Conservation (phyloP, 35 echinoderm and acorn worm genomes). For the Ophiothrix spiculata region DNA sequence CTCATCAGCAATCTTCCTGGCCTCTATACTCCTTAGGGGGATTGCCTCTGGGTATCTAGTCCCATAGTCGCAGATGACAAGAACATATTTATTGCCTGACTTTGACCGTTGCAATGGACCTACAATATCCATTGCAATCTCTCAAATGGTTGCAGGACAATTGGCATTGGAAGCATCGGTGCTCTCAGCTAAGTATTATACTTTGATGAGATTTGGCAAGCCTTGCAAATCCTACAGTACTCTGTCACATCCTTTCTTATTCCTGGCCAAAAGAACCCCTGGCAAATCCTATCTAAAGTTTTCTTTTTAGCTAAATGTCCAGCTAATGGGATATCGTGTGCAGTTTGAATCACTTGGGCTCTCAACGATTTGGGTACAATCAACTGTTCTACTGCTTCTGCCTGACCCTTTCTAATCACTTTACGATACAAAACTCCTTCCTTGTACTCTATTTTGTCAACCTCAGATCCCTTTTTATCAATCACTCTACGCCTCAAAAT, state of each 20-base stretch:
- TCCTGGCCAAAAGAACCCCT: conserved; percentile 27
- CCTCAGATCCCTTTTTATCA: too few relatives aligned
- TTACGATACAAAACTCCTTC: too few relatives aligned
- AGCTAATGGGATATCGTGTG: conserved; percentile 26
- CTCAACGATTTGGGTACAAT: too few relatives aligned
- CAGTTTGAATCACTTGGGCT: background rate
- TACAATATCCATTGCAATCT: conserved; percentile 57
- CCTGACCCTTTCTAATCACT: too few relatives aligned
- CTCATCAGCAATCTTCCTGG: conserved; percentile 57
- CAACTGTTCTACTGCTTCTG: too few relatives aligned
- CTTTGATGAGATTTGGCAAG: conserved; percentile 36
- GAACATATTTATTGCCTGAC: conserved; percentile 43
- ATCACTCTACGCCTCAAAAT: too few relatives aligned
- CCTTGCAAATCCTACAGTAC: conserved; percentile 17
- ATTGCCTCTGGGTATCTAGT: conserved; percentile 67
- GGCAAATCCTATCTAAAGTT: conserved; percentile 18
- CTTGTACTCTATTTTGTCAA: too few relatives aligned
- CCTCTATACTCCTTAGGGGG: conserved; percentile 41
- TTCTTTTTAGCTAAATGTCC: conserved; percentile 37
- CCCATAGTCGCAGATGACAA: conserved; percentile 60
- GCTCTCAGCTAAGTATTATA: too few relatives aligned
- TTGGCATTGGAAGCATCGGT: conserved; percentile 43
- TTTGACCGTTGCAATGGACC: conserved; percentile 38
- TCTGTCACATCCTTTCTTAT: background rate
- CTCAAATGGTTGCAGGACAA: conserved; percentile 50